Conservation (phyloP, 92 coral and sea anemone genomes). For the Porites lobata region DNA sequence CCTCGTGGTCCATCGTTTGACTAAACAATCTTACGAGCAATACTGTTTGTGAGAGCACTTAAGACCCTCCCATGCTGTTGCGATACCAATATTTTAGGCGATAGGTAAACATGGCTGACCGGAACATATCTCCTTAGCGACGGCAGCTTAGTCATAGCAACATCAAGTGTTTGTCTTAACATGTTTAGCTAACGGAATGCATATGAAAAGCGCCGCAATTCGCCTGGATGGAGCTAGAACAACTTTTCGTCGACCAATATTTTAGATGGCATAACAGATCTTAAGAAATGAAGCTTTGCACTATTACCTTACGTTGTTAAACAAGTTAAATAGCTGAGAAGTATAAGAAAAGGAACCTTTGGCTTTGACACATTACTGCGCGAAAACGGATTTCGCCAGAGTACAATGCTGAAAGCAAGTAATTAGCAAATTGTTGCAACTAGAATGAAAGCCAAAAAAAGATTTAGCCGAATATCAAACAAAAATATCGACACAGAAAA, state of each 20-base stretch:
- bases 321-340: not conserved
- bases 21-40: not conserved
- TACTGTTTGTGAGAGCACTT: not conserved
- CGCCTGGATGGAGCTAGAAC: not conserved
- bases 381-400: no score
- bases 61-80: not conserved
- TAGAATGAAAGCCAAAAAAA: not conserved
- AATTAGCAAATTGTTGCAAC: not conserved
- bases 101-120: not conserved
- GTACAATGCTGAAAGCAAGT: no score
- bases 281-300: not conserved
- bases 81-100: no score
- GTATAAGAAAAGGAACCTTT: not conserved
- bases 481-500: no score
- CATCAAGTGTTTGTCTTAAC: constrained; percentile 29
- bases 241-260: constrained; percentile 13
- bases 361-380: no score
- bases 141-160: constrained; percentile 15
- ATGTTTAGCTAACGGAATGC: constrained; percentile 1
- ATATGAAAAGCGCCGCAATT: not conserved
- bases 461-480: constrained; percentile 12
- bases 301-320: not conserved
- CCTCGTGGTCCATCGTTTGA: no score
- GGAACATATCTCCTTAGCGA: not conserved
- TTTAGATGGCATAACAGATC: not conserved